Conservation (phyloP, 2,797 vertebrate genomes). For the Argya squamiceps region DNA sequence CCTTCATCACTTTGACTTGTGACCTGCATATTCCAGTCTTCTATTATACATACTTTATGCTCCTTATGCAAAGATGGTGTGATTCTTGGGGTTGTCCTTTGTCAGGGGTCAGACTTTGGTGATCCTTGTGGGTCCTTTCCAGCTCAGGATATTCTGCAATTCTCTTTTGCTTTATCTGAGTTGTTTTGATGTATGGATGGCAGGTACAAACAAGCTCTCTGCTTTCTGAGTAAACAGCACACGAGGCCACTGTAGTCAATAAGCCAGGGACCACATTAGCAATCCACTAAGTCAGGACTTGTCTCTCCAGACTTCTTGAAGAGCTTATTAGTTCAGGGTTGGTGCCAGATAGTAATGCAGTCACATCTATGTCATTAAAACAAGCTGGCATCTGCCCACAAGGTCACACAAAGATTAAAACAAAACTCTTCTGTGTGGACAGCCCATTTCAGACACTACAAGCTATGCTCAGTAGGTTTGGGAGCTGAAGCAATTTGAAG, state of each 20-base stretch:
- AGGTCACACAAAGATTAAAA: background rate
- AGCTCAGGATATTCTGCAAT: background rate
- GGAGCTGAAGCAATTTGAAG: background rate
- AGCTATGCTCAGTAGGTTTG: background rate
- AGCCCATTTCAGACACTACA: background rate
- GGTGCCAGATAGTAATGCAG: background rate
- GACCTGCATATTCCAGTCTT: background rate
- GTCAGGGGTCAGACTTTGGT: background rate
- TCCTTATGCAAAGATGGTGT: background rate
- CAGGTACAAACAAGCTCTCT: background rate
- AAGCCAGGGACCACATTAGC: background rate
- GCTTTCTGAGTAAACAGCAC: background rate
- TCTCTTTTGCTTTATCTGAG: background rate
- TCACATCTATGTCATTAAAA: background rate
- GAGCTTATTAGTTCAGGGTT: background rate
- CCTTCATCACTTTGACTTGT: background rate
- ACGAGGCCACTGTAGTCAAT: background rate
- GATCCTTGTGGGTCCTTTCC: background rate
- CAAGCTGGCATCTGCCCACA: background rate
- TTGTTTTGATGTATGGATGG: background rate
- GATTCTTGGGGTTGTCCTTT: background rate
- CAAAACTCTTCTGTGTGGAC: background rate
- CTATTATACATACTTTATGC: background rate
- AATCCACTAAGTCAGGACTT: rapidly evolving
- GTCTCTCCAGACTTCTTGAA: background rate